Conservation (phyloP, 2,797 vertebrate genomes). For the Acomys russatus region DNA sequence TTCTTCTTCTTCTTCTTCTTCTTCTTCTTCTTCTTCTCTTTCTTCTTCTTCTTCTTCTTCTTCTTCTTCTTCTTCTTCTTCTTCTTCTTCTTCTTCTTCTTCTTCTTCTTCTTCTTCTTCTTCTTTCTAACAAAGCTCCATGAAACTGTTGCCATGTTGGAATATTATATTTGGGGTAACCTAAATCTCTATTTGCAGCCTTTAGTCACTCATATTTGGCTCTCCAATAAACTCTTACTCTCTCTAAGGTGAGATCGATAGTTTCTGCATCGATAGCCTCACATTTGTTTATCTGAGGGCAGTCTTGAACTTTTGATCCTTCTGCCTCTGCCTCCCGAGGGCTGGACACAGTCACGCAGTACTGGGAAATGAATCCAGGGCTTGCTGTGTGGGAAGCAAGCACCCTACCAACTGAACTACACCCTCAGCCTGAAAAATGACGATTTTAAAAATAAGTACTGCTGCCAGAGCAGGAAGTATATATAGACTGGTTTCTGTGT, state of each 20-base stretch:
- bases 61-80: no score
- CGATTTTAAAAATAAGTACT: not conserved
- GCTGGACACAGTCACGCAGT: no score
- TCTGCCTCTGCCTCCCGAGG: not conserved
- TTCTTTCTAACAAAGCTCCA: not conserved
- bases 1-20: no score
- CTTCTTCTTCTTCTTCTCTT: no score
- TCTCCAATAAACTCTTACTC: not conserved
- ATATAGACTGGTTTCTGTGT: not conserved
- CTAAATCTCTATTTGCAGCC: not conserved
- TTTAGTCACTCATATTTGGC: not conserved
- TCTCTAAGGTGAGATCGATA: not conserved
- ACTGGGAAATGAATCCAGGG: not conserved
- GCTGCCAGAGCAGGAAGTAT: not conserved
- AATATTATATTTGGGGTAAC: not conserved
- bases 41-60: no score
- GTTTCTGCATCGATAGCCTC: not conserved
- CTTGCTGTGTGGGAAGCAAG: not conserved
- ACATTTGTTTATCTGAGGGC: not conserved
- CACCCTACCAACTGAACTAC: not conserved
- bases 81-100: no score
- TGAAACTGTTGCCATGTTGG: not conserved
- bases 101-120: no score
- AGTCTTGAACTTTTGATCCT: not conserved
- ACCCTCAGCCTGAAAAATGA: not conserved